Base-by-base conservation (phyloP, 2,113 vertebrate species). In the Callospermophilus lateralis region DNA sequence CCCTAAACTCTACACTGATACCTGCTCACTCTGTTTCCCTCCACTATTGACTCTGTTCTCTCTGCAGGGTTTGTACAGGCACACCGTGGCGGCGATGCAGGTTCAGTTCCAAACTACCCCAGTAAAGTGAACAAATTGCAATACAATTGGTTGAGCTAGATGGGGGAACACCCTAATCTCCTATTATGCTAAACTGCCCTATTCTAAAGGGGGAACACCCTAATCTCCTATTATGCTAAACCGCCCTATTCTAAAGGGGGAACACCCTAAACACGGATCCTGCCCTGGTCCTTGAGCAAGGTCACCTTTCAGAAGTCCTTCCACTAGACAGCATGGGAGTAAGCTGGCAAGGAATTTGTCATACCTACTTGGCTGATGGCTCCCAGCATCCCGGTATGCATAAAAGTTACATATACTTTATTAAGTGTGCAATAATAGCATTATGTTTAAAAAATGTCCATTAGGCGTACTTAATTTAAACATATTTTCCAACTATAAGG, bases 21-120 rank as follows among this genome's bases (percentile, higher is more conserved):
- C 70, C 55, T 48, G 9, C 72, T 55, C 8, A 17, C 22, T 37
- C 42, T 45, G 19, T 26, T 48, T 24, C 8, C 61, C 37, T 30
- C 4, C 1, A 0, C 13, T 32, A 30, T 9, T 48, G 45, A 1
- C 30, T 26, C 0, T 34, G 76, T 81, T 58, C 83, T 53, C 19
- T 28, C 7, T 9, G 22, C 17, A 28, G 72, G 13, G 39, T 34
- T 74, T 65, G 73, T 53, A 32, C 26, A 9, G 32, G 61, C 26
- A 28, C 15, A 9, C 37, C 63, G 11, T 48, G 32, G 65, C 45
- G 20, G 30, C 13, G 17, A 8, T 45, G 30, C 30, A 13, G 9
- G 30, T 51, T 32, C 3, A 45, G 45, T 74, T 53, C 11, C n/a
- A 90, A 37, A 34, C 74, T 30, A 34, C 15, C 7, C 28, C n/a